Conservation (phyloP, 2,888 invertebrate species). For the Linyphia triangularis region DNA sequence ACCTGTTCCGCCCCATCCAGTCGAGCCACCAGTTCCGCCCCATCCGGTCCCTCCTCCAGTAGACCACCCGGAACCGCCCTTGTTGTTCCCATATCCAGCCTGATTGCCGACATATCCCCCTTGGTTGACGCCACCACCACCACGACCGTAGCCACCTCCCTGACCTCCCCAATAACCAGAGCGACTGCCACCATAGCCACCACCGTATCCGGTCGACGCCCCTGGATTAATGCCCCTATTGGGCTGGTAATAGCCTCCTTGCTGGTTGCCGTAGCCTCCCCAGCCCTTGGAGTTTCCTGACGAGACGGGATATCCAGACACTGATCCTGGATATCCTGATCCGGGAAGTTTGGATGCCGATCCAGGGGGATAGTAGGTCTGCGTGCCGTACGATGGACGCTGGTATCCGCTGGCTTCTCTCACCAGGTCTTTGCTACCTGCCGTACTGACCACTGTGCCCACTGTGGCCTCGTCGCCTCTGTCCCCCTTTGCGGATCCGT, state of each 20-base stretch:
- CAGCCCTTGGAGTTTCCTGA: constrained; percentile 24
- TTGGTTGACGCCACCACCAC: not conserved
- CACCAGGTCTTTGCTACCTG: constrained; percentile 52
- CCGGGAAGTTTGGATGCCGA: not conserved
- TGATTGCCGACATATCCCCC: constrained; percentile 5
- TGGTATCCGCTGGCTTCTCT: constrained; percentile 62
- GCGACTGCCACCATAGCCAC: not conserved
- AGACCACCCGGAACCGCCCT: constrained; percentile 45
- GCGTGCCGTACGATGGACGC: constrained; percentile 51
- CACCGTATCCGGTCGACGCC: not conserved
- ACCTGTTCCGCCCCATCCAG: constrained; percentile 20
- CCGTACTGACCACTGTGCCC: constrained; percentile 27
- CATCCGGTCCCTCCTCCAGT: constrained; percentile 20
- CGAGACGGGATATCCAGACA: not conserved
- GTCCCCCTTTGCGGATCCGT: constrained; percentile 39
- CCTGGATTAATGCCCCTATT: not conserved
- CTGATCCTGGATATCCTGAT: constrained; percentile 4
- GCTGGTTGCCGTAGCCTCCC: not conserved
- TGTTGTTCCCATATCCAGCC: constrained; percentile 42
- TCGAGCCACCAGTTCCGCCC: constrained; percentile 4
- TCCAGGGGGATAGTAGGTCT: constrained; percentile 25
- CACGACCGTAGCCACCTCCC: not conserved
- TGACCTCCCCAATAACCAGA: constrained; percentile 11
- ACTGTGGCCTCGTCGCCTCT: constrained; percentile 39
- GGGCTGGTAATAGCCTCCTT: constrained; percentile 1